A percentile compares a stretch with the other conserved stretches of the same genome.
Evolutionary conservation across 2,113 vertebrate species (phyloP).

Genomic region (Microtus pennsylvanicus): DNA sequence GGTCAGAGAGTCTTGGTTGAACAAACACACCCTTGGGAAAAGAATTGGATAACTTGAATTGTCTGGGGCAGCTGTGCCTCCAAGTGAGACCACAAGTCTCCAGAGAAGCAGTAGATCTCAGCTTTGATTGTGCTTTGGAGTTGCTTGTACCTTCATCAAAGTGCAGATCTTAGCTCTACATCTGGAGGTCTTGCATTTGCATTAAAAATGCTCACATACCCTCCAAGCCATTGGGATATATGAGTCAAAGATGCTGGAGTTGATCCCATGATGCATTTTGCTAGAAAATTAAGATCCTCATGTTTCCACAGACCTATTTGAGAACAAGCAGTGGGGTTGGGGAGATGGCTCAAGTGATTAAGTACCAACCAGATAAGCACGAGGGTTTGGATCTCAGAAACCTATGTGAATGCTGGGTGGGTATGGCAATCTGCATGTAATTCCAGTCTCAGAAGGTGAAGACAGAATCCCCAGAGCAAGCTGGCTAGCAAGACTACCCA

Average conservation of each 20-base stretch:
- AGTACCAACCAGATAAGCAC: too few species aligned
- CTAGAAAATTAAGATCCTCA: not conserved
- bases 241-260: not conserved
- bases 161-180: not conserved
- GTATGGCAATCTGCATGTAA: not conserved
- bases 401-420: not conserved
- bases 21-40: not conserved
- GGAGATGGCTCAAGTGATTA: not conserved
- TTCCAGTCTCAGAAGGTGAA: not conserved
- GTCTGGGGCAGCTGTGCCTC: not conserved
- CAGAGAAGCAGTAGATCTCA: not conserved
- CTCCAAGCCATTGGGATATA: not conserved
- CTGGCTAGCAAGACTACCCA: not conserved
- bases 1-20: not conserved
- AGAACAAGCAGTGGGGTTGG: not conserved
- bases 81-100: not conserved
- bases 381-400: not conserved
- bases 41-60: not conserved
- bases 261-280: not conserved
- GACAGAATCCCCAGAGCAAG: not conserved
- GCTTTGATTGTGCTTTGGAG: not conserved
- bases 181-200: not conserved
- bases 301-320: not conserved
- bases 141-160: not conserved
- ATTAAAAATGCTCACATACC: not conserved